A percentile compares a stretch with the other conserved stretches of the same genome.
Evolutionary conservation across 2,113 vertebrate species (phyloP).

Genomic region (Lepus timidus): DNA sequence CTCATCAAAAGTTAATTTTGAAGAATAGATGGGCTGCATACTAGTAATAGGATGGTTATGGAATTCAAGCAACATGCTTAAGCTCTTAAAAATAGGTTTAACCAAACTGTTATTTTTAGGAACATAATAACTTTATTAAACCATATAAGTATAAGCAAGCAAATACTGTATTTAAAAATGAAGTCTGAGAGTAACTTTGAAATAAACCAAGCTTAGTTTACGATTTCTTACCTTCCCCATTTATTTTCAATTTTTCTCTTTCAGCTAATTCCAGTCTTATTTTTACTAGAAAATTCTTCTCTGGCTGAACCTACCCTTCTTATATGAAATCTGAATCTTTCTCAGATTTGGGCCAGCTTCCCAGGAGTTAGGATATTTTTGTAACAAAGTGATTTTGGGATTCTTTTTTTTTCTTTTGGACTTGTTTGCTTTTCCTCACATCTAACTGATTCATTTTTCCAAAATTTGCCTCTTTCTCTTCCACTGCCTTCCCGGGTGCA

Average conservation of each 20-base stretch:
- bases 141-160: background rate
- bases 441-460: background rate
- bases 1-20: constrained; percentile 20
- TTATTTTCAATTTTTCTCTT: constrained; percentile 54
- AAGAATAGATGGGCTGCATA: background rate
- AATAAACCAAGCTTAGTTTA: background rate
- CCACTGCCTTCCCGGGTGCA: no score
- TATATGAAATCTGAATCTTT: constrained; percentile 48
- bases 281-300: constrained; percentile 57
- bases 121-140: background rate
- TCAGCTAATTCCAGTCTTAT: constrained; percentile 10
- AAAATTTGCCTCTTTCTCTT: constrained; percentile 17
- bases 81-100: constrained; percentile 8
- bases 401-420: background rate
- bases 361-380: constrained; percentile 57
- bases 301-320: background rate
- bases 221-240: background rate
- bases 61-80: constrained; percentile 20
- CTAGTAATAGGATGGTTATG: background rate
- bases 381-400: background rate
- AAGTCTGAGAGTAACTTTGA: constrained; percentile 44
- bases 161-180: constrained; percentile 46
- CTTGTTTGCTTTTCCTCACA: background rate
- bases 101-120: background rate
- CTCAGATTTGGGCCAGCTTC: constrained; percentile 12